Evolutionary conservation across 2,888 invertebrate species (phyloP).

Genomic region (Agrenia bidenticulata): DNA sequence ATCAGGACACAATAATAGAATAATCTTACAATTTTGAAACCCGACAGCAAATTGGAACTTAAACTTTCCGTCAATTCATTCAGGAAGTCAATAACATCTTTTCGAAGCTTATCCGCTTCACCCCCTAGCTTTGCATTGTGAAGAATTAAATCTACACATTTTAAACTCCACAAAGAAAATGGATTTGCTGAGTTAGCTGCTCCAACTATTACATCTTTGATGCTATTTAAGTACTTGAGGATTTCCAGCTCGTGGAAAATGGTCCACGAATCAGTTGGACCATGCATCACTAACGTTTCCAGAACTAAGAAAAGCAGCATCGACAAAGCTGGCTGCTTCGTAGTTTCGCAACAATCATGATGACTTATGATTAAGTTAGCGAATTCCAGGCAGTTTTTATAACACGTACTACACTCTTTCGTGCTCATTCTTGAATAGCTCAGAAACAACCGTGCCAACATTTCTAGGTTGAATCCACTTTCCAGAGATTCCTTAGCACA

Average conservation of each 20-base stretch:
- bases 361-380: neutral
- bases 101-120: neutral
- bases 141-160: conserved; percentile 28
- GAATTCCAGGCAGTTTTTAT: conserved; percentile 15
- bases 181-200: conserved; percentile 4
- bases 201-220: neutral
- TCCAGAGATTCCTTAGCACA: conserved; percentile 11
- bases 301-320: conserved; percentile 4
- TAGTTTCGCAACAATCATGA: neutral
- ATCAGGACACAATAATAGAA: neutral
- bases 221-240: neutral
- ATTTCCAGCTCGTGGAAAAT: neutral
- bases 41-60: conserved; percentile 28
- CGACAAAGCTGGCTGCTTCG: neutral
- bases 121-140: conserved; percentile 16
- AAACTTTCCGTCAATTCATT: conserved; percentile 14
- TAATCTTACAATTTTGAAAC: conserved; percentile 37
- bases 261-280: neutral
- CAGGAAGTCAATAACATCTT: neutral
- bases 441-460: conserved; percentile 20
- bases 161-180: conserved; percentile 34
- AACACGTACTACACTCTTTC: conserved; percentile 31
- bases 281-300: conserved; percentile 13
- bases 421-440: conserved; percentile 34
- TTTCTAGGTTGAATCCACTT: neutral